Evolutionary conservation across 2,113 vertebrate genomes (phyloP).

Genomic region (Sturnus vulgaris): DNA sequence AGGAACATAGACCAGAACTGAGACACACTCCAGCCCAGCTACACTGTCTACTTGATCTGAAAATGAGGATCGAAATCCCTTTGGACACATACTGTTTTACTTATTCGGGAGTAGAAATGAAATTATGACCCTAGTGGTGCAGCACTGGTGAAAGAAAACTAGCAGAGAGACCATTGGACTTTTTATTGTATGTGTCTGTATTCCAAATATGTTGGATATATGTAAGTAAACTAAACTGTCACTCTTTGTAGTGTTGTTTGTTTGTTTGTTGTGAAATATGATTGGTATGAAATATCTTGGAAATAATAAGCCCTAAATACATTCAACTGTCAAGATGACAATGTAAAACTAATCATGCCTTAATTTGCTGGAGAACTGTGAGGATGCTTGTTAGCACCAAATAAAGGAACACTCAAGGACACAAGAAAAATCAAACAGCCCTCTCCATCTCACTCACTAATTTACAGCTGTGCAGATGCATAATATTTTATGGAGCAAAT

Average conservation of each 20-base stretch:
- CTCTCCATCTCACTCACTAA: neutral
- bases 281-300: neutral
- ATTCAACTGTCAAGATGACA: neutral
- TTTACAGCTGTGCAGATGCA: neutral
- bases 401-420: neutral
- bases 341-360: neutral
- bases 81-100: neutral
- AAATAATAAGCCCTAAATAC: neutral
- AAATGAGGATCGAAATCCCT: neutral
- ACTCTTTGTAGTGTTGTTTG: neutral
- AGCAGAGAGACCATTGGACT: neutral
- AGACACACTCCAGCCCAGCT: neutral
- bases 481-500: neutral
- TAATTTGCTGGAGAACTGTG: neutral
- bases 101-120: accelerated
- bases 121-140: neutral
- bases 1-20: neutral
- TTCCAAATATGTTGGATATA: neutral
- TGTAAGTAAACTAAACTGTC: neutral
- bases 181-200: neutral
- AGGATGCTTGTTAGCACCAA: neutral
- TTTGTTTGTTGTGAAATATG: neutral
- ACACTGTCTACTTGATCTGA: neutral
- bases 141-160: neutral
- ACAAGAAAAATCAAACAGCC: neutral